Evolutionary conservation across 2,113 vertebrate species (phyloP), one percentile per base, ranked within the genome.

Genomic region (Egretta garzetta): DNA sequence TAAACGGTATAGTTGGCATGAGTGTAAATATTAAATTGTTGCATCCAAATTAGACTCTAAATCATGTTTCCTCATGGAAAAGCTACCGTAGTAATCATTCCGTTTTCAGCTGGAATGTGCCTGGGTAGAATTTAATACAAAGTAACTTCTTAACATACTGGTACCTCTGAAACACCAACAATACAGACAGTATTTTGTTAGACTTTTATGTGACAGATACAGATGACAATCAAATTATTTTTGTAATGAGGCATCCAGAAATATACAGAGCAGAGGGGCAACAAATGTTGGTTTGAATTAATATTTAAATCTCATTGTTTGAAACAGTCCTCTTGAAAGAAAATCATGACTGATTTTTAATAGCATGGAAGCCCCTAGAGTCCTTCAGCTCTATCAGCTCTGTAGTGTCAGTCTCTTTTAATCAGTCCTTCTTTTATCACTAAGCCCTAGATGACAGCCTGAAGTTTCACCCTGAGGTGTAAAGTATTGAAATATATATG

Each of bases 251-350:
- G 39, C 56, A 94, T 79, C 68, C 73, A 92, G 60, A 96, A 94
- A 92, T 89, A 92, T 56, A 91, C 39, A 85, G 64, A 79, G 58
- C 39, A 91, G 76, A 75, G 62, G 24, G 58, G 19, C 64, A 97
- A 89, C 80, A 94, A 97, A 92, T 86, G 88, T 88, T 96, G 68
- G 12, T 92, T 97, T 93, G 93, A 91, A 97, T 94, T 94, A 94
- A 95, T 96, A 95, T 96, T 97, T 96, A 93, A 87, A 95, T 93
- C 80, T 93, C 52, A 81, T 93, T 97, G 91, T 95, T 96, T 93
- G 88, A 95, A 95, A 94, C 39, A 91, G 58, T 77, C 58, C 62
- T 95, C 93, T 81, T 96, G 91, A 96, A 97, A 93, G 73, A 62
- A 96, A 97, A 94, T 91, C 37, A 82, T 56, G 83, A 45, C 60